phyloP scores from a whole-genome alignment of 2,797 vertebrate species.

The Anguilla obscura region DNA sequence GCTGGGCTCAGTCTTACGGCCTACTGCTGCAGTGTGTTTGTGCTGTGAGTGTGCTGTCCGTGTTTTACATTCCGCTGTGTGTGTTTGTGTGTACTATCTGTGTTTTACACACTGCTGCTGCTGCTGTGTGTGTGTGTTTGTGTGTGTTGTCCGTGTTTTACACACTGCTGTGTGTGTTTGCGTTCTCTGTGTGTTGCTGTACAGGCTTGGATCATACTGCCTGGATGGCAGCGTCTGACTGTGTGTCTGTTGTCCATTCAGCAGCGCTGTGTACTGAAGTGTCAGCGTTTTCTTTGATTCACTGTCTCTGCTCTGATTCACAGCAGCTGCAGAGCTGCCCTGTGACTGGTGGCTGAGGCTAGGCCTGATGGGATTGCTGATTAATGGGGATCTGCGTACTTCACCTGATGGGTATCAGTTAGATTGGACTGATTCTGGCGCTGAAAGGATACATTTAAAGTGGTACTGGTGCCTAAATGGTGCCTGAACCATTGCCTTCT shows the following conservation, averaged over 20 bases:
- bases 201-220: neutral
- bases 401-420: too few species aligned
- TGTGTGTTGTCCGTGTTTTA: neutral
- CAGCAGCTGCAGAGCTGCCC: neutral
- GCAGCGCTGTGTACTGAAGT: neutral
- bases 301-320: neutral
- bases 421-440: too few species aligned
- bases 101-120: neutral
- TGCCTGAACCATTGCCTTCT: too few species aligned
- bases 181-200: neutral
- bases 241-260: neutral
- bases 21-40: neutral
- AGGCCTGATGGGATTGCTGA: neutral
- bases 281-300: neutral
- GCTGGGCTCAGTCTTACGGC: neutral
- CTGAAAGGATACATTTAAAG: too few species aligned
- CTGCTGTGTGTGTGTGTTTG: neutral
- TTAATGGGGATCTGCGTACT: neutral
- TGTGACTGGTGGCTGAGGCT: neutral
- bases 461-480: too few species aligned
- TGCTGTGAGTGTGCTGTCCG: too few species aligned
- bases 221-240: neutral
- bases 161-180: neutral
- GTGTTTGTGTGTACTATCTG: neutral
- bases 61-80: too few species aligned